phyloP scores from a whole-genome alignment of 2,113 vertebrate species.

The Fulica atra region DNA sequence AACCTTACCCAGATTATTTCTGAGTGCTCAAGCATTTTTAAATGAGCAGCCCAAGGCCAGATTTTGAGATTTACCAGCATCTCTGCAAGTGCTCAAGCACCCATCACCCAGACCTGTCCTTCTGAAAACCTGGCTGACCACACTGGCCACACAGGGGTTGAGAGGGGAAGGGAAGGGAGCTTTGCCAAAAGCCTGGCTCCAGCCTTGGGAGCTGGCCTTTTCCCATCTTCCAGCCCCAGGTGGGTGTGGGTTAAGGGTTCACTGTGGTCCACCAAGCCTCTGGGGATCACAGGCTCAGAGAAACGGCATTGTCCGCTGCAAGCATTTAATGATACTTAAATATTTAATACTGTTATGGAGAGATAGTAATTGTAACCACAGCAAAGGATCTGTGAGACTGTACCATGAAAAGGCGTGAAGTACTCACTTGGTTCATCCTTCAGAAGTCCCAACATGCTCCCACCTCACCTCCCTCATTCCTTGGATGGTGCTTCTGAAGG shows the following conservation, averaged over 20 bases:
- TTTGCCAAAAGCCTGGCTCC: not conserved
- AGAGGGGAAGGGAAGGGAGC: not conserved
- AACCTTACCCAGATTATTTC: not conserved
- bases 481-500: not conserved
- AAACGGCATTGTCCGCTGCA: not conserved
- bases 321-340: not conserved
- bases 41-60: not conserved
- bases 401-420: not conserved
- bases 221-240: not conserved
- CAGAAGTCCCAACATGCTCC: fast-evolving
- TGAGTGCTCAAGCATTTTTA: not conserved
- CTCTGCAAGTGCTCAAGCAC: not conserved
- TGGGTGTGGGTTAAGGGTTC: not conserved
- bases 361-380: fast-evolving
- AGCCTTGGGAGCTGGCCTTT: not conserved
- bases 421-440: not conserved
- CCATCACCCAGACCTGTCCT: not conserved
- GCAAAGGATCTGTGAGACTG: fast-evolving
- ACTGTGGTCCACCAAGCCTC: not conserved
- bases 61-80: not conserved
- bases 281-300: fast-evolving
- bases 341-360: not conserved
- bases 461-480: fast-evolving
- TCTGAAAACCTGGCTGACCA: not conserved
- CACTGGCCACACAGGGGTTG: fast-evolving